phyloP scores from a whole-genome alignment of 2,113 vertebrate genomes.

The Irena cyanogastra region DNA sequence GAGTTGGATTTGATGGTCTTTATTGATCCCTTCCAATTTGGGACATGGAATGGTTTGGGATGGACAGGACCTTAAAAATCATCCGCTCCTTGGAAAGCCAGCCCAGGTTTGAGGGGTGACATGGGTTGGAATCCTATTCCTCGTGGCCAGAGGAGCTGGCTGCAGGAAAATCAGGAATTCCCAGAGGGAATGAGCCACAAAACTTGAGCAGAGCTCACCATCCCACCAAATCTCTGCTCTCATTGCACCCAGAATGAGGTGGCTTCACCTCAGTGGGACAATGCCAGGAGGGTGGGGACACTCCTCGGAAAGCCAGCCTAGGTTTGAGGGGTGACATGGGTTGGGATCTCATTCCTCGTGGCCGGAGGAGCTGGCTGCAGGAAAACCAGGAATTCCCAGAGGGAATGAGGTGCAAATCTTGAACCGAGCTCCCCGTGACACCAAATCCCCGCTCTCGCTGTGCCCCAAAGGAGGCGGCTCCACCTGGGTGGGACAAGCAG shows the following conservation, averaged over 20 bases:
- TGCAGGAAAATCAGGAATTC: neutral
- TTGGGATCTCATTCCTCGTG: neutral
- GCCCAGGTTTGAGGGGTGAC: accelerated
- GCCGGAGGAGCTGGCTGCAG: too few species aligned
- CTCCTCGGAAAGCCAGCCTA: accelerated
- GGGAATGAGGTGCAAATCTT: too few species aligned
- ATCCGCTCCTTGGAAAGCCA: neutral
- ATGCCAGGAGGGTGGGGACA: neutral
- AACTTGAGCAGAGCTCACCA: accelerated
- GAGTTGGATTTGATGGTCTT: too few species aligned
- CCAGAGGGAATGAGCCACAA: neutral
- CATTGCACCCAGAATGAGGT: accelerated
- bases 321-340: accelerated
- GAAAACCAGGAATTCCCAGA: neutral
- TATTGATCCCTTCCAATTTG: too few species aligned
- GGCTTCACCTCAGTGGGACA: neutral
- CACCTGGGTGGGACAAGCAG: neutral
- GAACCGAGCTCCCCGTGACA: accelerated
- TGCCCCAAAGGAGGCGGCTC: accelerated
- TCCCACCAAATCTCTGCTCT: accelerated
- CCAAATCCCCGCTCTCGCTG: accelerated
- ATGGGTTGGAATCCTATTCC: neutral
- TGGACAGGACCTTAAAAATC: too few species aligned
- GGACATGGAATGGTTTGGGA: too few species aligned
- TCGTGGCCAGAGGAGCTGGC: neutral